phyloP scores from a whole-genome alignment of 2,888 invertebrate genomes.

The Drosophila falleni region DNA sequence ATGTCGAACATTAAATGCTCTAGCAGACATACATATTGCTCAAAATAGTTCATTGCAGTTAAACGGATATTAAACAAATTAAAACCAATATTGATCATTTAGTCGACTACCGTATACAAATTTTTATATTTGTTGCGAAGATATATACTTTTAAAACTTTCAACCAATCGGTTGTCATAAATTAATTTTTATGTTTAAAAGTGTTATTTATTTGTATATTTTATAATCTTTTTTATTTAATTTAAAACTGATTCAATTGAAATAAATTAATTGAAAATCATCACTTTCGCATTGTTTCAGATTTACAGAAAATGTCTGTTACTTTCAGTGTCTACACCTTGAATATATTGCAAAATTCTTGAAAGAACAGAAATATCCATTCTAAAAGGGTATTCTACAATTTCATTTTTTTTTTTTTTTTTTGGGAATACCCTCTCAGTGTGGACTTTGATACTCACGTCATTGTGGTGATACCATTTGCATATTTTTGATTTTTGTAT shows the following conservation, averaged over 20 bases:
- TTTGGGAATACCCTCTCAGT: slow-evolving; percentile 23
- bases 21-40: not conserved
- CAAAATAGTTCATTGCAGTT: not conserved
- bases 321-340: too few relatives aligned
- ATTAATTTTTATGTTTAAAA: too few relatives aligned
- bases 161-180: too few relatives aligned
- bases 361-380: not conserved
- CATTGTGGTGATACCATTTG: slow-evolving; percentile 24
- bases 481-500: slow-evolving; percentile 3
- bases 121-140: too few relatives aligned
- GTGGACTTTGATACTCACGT: slow-evolving; percentile 53
- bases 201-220: too few relatives aligned
- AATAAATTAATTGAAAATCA: too few relatives aligned
- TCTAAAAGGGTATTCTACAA: slow-evolving; percentile 1
- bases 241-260: too few relatives aligned
- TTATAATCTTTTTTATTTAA: too few relatives aligned
- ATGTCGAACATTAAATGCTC: slow-evolving; percentile 14
- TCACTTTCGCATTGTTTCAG: not conserved
- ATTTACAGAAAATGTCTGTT: not conserved
- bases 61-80: not conserved
- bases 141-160: too few relatives aligned
- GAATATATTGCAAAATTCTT: not conserved
- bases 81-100: too few relatives aligned
- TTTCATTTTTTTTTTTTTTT: slow-evolving; percentile 19
- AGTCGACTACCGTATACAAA: too few relatives aligned